Percentiles rank a stretch among this genome's conserved stretches.
Conservation (phyloP, 2,113 vertebrate species). For the Phoxinus phoxinus region DNA sequence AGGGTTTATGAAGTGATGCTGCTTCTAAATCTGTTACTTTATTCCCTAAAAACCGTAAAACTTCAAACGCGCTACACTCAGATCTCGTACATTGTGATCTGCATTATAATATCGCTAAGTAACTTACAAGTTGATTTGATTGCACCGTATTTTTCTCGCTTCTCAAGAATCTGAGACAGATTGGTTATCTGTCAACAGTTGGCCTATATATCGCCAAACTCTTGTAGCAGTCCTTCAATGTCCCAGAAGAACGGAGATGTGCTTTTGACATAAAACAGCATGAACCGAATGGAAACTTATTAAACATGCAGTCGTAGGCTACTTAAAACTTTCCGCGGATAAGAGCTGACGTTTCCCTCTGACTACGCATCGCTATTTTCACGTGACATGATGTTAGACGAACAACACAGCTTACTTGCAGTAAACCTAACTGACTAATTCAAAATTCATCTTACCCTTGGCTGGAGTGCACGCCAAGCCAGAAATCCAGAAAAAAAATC, state of each 20-base stretch:
- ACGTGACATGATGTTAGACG: background rate
- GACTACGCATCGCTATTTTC: background rate
- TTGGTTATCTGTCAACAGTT: background rate
- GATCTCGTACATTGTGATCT: background rate
- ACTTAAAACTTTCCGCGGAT: background rate
- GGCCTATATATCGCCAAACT: background rate
- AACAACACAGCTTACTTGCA: background rate
- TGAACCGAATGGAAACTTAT: background rate
- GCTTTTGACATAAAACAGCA: background rate
- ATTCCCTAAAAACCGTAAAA: background rate
- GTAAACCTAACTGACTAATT: background rate
- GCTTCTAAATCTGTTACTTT: background rate
- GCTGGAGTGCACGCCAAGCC: slow-evolving; percentile 29
- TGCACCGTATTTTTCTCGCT: background rate
- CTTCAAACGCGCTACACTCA: background rate
- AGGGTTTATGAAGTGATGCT: background rate
- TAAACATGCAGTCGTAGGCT: background rate
- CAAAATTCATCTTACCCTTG: slow-evolving; percentile 61
- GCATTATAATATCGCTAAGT: background rate
- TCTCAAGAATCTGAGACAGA: background rate
- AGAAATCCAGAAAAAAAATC: slow-evolving; percentile 47
- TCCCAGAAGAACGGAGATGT: background rate
- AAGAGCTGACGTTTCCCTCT: background rate
- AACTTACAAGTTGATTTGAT: background rate
- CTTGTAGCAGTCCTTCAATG: background rate